These are phyloP conservation scores for Tragelaphus eurycerus DNA, from an alignment of 2,797 vertebrate species.

Conservation along the genomic window DNA sequence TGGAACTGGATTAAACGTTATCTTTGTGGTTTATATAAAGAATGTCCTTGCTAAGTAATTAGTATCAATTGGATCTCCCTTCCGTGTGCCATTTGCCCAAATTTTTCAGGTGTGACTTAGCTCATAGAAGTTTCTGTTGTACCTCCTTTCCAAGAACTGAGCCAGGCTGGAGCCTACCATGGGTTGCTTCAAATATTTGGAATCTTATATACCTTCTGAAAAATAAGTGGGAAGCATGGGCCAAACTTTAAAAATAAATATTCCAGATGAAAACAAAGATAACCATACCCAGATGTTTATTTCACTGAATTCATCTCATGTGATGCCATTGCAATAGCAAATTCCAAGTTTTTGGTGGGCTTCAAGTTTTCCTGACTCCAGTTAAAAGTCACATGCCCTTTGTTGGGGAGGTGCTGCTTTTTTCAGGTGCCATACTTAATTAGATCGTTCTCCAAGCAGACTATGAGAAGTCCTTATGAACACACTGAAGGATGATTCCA, in stretches of 20 bases:
- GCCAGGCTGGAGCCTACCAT: not conserved
- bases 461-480: not conserved
- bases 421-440: not conserved
- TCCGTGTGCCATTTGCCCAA: not conserved
- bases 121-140: not conserved
- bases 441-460: not conserved
- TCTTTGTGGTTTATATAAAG: not conserved
- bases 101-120: not conserved
- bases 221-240: not conserved
- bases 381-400: not conserved
- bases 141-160: not conserved
- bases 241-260: slow-evolving; percentile 47
- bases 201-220: slow-evolving; percentile 5
- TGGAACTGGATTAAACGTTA: not conserved
- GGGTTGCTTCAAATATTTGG: not conserved
- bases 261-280: slow-evolving; percentile 53
- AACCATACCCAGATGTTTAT: slow-evolving; percentile 48
- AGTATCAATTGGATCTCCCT: not conserved
- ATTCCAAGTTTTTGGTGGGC: not conserved
- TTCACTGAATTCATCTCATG: not conserved
- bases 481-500: not conserved
- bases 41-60: not conserved
- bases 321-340: not conserved
- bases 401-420: not conserved
- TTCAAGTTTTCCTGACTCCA: not conserved